Evolutionary conservation across 1,140 invertebrate species (phyloP).

Genomic region (Bactericera cockerelli): DNA sequence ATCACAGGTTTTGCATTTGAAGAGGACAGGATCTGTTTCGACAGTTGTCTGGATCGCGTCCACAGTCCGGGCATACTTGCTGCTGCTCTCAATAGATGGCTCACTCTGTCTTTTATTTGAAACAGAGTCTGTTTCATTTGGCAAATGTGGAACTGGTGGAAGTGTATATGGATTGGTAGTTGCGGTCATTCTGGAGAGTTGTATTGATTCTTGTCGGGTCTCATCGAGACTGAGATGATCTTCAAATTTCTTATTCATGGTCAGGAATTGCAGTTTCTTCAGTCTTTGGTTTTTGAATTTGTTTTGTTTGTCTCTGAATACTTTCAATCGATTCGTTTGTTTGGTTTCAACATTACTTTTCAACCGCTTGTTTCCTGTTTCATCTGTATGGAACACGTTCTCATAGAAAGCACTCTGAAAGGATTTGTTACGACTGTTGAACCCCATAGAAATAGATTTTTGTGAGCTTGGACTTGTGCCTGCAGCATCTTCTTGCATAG

Average conservation of each 20-base stretch:
- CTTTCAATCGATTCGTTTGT: not conserved
- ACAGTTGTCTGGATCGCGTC: not conserved
- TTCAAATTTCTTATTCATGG: conserved; percentile 12
- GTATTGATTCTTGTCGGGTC: not conserved
- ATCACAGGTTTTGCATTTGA: conserved; percentile 33
- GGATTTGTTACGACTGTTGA: too few species aligned
- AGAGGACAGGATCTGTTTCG: not conserved
- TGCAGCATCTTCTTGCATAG: too few species aligned
- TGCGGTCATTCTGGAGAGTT: not conserved
- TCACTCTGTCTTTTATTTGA: too few species aligned
- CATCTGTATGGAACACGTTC: not conserved
- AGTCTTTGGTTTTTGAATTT: conserved; percentile 13
- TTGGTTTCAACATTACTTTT: not conserved
- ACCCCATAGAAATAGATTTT: too few species aligned
- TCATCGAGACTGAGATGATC: conserved; percentile 1
- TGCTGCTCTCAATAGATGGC: too few species aligned
- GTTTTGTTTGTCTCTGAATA: conserved; percentile 5
- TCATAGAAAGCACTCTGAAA: not conserved
- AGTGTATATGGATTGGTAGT: not conserved
- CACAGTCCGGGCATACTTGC: too few species aligned
- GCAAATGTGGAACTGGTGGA: too few species aligned
- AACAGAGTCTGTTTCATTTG: too few species aligned
- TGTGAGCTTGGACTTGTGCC: too few species aligned
- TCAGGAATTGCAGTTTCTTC: conserved; percentile 12
- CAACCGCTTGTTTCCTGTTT: not conserved